Conservation (phyloP, 2,888 invertebrate genomes). For the Caenorhabditis uteleia region DNA sequence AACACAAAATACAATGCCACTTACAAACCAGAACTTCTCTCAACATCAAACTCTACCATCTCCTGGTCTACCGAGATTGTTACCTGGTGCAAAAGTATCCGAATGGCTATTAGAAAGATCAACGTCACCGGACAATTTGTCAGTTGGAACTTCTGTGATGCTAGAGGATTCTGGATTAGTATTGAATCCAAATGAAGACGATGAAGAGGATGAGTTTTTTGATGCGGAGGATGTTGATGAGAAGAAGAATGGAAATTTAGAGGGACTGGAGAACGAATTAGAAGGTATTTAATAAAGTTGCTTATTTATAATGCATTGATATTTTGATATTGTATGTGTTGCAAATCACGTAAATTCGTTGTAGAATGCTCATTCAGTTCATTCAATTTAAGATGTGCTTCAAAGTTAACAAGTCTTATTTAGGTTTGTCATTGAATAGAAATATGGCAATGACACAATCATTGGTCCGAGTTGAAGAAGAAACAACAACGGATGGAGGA, state of each 20-base stretch:
- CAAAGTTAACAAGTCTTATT: too few species aligned
- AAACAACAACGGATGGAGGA: slow-evolving; percentile 18
- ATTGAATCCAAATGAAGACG: slow-evolving; percentile 14
- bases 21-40: neutral
- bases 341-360: too few species aligned
- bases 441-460: slow-evolving; percentile 38
- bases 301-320: too few species aligned
- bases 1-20: neutral
- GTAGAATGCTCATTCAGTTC: too few species aligned
- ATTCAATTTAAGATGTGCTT: too few species aligned
- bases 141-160: slow-evolving; percentile 25
- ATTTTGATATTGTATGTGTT: too few species aligned
- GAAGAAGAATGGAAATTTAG: slow-evolving; percentile 9
- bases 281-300: slow-evolving; percentile 27
- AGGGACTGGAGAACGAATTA: slow-evolving; percentile 27
- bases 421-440: slow-evolving; percentile 29
- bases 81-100: slow-evolving; percentile 26
- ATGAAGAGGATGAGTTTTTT: slow-evolving; percentile 27
- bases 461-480: slow-evolving; percentile 33
- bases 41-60: slow-evolving; percentile 6
- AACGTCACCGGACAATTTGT: slow-evolving; percentile 28
- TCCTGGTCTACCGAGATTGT: slow-evolving; percentile 22
- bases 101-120: slow-evolving; percentile 37
- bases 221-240: slow-evolving; percentile 16
- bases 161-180: slow-evolving; percentile 22